A percentile compares a stretch with the other conserved stretches of the same genome.
phyloP scores from a whole-genome alignment of 2,113 vertebrate genomes.

The Sander lucioperca region DNA sequence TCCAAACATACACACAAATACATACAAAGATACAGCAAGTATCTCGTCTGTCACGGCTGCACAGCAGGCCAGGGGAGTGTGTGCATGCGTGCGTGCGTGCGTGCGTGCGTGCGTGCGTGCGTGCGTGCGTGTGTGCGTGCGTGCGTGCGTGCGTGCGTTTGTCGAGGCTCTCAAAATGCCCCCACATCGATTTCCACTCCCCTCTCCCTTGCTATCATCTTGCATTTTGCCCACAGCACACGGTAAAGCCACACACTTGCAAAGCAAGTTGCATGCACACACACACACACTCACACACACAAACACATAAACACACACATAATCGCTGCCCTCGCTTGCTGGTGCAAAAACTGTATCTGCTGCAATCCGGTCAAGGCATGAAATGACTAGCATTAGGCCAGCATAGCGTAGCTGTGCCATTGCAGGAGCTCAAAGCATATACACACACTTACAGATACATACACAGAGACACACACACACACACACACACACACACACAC shows the following conservation, averaged over 20 bases:
- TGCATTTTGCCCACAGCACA: slow-evolving; percentile 72
- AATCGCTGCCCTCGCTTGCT: slow-evolving; percentile 62
- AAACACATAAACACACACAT: slow-evolving; percentile 60
- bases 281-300: slow-evolving; percentile 29
- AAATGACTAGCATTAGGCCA: slow-evolving; percentile 80
- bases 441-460: slow-evolving; percentile 31
- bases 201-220: slow-evolving; percentile 74
- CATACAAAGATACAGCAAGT: slow-evolving; percentile 52
- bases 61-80: slow-evolving; percentile 38
- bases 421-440: slow-evolving; percentile 52
- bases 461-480: slow-evolving; percentile 50
- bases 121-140: slow-evolving; percentile 23
- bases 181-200: slow-evolving; percentile 74
- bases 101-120: not conserved
- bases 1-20: slow-evolving; percentile 32
- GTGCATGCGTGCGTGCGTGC: slow-evolving; percentile 23
- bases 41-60: slow-evolving; percentile 52
- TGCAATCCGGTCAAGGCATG: slow-evolving; percentile 78
- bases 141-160: slow-evolving; percentile 1
- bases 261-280: slow-evolving; percentile 37
- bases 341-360: slow-evolving; percentile 72
- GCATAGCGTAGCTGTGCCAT: slow-evolving; percentile 56
- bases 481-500: slow-evolving; percentile 8
- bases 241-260: slow-evolving; percentile 60
- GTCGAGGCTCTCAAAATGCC: slow-evolving; percentile 55